phyloP scores from a whole-genome alignment of 2,797 vertebrate genomes.

The Myotis pilosus region DNA sequence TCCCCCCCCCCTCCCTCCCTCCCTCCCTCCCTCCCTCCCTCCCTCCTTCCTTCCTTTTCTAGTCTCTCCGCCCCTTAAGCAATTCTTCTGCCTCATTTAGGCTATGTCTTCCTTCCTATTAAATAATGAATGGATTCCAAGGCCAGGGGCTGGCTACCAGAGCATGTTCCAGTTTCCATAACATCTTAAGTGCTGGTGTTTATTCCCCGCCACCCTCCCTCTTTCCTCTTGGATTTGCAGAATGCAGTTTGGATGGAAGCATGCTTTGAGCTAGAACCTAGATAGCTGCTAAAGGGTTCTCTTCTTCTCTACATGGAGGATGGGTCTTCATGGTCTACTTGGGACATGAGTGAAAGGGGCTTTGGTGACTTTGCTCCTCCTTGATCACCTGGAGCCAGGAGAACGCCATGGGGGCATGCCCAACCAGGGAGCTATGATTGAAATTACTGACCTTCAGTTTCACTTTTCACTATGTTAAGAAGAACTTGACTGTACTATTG shows the following conservation, averaged over 20 bases:
- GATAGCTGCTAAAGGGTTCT: background rate
- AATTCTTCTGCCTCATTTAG: slow-evolving; percentile 84
- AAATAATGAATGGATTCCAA: slow-evolving; percentile 82
- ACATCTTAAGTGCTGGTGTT: slow-evolving; percentile 79
- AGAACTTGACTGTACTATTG: background rate
- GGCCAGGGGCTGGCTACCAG: slow-evolving; percentile 76
- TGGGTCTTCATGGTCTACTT: background rate
- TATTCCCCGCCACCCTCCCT: slow-evolving; percentile 52
- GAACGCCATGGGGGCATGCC: background rate
- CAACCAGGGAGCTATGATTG: background rate
- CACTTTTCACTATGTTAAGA: background rate
- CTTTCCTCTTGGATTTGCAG: slow-evolving; percentile 64
- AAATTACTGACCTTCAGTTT: background rate
- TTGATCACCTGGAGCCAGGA: background rate
- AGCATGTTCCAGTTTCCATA: slow-evolving; percentile 78
- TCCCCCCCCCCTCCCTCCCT: background rate
- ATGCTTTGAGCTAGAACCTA: slow-evolving; percentile 54
- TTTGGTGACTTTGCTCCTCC: background rate
- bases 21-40: too few relatives aligned
- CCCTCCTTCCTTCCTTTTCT: background rate
- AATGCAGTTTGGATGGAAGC: slow-evolving; percentile 62
- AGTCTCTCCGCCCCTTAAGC: slow-evolving; percentile 56
- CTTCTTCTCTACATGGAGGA: background rate
- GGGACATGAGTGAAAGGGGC: background rate
- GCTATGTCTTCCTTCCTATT: slow-evolving; percentile 80